These are phyloP conservation scores for Mixornis gularis DNA, from an alignment of 2,113 vertebrate species.

Conservation along the genomic window DNA sequence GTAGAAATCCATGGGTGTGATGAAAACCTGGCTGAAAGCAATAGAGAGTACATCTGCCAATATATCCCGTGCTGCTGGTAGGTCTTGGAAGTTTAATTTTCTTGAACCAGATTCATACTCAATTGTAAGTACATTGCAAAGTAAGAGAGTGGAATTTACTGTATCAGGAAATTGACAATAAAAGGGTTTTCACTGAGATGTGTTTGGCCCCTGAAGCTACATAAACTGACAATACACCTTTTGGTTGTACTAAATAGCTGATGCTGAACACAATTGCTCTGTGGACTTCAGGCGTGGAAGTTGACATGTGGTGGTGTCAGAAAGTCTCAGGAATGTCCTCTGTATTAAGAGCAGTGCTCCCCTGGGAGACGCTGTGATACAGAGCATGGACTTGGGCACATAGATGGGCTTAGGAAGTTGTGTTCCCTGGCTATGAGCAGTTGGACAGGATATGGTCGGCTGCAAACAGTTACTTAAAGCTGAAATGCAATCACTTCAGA, in stretches of 20 bases:
- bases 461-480: conserved; percentile 46
- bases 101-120: neutral
- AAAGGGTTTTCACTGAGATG: neutral
- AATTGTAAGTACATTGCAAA: neutral
- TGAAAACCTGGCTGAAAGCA: neutral
- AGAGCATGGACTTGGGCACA: neutral
- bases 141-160: neutral
- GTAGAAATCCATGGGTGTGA: neutral
- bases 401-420: conserved; percentile 9
- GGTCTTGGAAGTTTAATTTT: conserved; percentile 10
- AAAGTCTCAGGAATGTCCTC: neutral
- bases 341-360: neutral
- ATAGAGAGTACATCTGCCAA: neutral
- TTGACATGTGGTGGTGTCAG: neutral
- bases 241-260: neutral
- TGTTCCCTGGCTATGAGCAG: conserved; percentile 29
- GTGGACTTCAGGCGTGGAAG: neutral
- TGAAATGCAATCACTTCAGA: conserved; percentile 29
- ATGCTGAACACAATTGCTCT: neutral
- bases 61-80: neutral
- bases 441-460: conserved; percentile 20
- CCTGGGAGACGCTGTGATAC: neutral
- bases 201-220: neutral
- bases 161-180: neutral
- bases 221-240: neutral